Base-by-base conservation (phyloP, 2,113 vertebrate species). In the Anser brachyrhynchus region DNA sequence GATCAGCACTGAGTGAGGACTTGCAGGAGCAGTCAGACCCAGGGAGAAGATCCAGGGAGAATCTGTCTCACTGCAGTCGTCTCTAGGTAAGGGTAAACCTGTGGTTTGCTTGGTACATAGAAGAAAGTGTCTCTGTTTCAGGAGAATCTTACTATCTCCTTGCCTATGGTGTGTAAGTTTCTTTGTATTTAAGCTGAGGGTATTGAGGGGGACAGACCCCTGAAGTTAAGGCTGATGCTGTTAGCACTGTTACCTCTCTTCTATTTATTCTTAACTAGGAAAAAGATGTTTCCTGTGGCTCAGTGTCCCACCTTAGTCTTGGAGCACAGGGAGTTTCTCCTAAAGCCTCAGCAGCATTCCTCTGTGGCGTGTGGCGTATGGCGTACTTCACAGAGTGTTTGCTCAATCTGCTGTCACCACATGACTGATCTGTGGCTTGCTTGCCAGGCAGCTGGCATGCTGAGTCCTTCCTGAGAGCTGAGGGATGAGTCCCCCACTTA, bases 331-430 rank as follows among this genome's bases (percentile, higher is more conserved):
- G 49, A 37, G 28, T 37, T 70, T 23, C 71, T 57, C 37, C 39
- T 55, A 39, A 64, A 39, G 62, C 44, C 55, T 23, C 35, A 78
- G 85, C 54, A 69, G 10, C 15, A 5, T 16, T 46, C 65, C 43
- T 39, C 44, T 20, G 49, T 15, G 54, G 64, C 76, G 21, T 0
- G 0, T 2, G 25, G n/a, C 43, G 52, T 17, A 18, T 2, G 25
- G n/a, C 54, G 46, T 17, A 18, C 12, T 3, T 31, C 46, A 28
- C 69, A 25, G 59, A 17, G 33, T 3, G 58, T 31, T 17, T 20
- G 20, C 39, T 39, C 52, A 5, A 4, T 15, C 71, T 62, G 75
- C 39, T 18, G 49, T 21, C 52, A 35, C 35, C 65, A 15, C 10
- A 16, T 0, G 3, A 17, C 39, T 18, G 9, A 25, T 9, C 17